Evolutionary conservation across 2,888 invertebrate species (phyloP).

Genomic region (Pardosa pseudoannulata): DNA sequence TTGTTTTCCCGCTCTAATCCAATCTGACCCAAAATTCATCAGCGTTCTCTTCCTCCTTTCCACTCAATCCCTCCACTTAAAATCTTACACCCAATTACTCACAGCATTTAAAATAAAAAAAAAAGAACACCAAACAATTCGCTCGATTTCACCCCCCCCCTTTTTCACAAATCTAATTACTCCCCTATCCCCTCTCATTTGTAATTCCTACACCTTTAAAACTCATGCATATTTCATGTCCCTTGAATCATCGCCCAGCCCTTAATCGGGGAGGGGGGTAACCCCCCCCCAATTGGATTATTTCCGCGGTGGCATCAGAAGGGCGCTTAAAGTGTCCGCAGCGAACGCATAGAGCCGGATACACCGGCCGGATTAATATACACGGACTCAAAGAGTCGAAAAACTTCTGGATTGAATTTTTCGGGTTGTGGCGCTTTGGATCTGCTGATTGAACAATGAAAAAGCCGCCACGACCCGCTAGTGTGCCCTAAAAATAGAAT

Average conservation of each 20-base stretch:
- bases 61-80: neutral
- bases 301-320: slow-evolving; percentile 7
- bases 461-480: too few species aligned
- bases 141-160: slow-evolving; percentile 21
- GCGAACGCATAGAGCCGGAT: neutral
- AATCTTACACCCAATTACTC: slow-evolving; percentile 10
- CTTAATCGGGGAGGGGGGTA: slow-evolving; percentile 70
- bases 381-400: too few species aligned
- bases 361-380: too few species aligned
- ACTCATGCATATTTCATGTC: slow-evolving; percentile 68
- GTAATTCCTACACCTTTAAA: slow-evolving; percentile 68
- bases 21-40: too few species aligned
- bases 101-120: slow-evolving; percentile 4
- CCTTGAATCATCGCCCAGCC: slow-evolving; percentile 65
- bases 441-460: too few species aligned
- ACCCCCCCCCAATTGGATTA: slow-evolving; percentile 63
- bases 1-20: too few species aligned
- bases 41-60: neutral
- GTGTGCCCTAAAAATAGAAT: too few species aligned
- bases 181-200: slow-evolving; percentile 39
- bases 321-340: neutral
- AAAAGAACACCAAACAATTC: neutral
- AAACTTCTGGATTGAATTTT: too few species aligned
- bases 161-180: slow-evolving; percentile 56
- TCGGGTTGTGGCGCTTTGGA: too few species aligned